These are phyloP conservation scores for Echinops telfairi DNA, from an alignment of 2,113 vertebrate genomes.

Conservation along the genomic window DNA sequence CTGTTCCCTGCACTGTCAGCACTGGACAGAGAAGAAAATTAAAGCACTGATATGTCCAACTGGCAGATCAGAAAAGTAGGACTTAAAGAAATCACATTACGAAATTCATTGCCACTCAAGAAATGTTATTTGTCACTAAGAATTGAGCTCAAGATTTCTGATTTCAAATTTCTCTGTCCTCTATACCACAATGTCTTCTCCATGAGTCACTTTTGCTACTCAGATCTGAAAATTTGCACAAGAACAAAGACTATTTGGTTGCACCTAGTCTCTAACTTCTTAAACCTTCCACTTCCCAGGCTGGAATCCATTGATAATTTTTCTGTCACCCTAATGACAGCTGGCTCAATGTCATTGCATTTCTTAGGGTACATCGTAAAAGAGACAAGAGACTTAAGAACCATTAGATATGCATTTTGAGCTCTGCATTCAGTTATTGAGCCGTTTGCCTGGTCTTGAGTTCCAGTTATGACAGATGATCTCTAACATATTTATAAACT, in stretches of 20 bases:
- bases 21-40: background rate
- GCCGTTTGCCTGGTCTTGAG: background rate
- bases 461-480: background rate
- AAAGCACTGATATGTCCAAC: background rate
- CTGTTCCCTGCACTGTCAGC: background rate
- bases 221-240: background rate
- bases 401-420: too few species aligned
- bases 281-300: background rate
- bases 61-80: background rate
- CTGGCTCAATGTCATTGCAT: background rate
- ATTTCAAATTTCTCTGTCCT: background rate
- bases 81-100: background rate
- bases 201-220: background rate
- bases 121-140: background rate
- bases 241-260: background rate
- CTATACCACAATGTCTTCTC: background rate
- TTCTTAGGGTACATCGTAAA: background rate
- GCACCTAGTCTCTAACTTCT: background rate
- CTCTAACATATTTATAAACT: background rate
- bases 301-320: rapidly evolving
- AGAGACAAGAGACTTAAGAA: background rate
- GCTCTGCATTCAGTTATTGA: background rate
- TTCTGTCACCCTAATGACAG: background rate
- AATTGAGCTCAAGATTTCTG: background rate
- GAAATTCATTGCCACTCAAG: background rate